Percentiles rank a stretch among this genome's conserved stretches.
These are phyloP conservation scores for Cataglyphis altisquamis DNA, from an alignment of 2,888 invertebrate species.

Conservation along the genomic window DNA sequence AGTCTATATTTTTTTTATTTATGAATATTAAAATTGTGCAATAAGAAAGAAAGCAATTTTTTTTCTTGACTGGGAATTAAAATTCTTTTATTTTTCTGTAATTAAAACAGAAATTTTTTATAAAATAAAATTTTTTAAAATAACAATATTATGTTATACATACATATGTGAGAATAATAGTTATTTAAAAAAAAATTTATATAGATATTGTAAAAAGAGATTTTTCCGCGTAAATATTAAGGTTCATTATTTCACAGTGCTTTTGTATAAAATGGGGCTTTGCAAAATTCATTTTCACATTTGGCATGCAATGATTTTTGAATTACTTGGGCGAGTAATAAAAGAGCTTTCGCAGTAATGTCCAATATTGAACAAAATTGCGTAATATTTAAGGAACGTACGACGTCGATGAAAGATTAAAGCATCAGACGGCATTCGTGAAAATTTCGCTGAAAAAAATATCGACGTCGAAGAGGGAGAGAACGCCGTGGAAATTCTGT, in stretches of 20 bases:
- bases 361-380: conserved; percentile 20
- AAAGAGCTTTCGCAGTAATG: conserved; percentile 19
- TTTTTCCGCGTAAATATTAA: neutral
- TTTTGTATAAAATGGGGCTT: neutral
- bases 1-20: neutral
- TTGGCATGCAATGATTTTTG: neutral
- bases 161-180: neutral
- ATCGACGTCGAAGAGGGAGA: neutral
- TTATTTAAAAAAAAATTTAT: neutral
- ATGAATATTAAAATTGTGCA: neutral
- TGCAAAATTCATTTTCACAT: conserved; percentile 1
- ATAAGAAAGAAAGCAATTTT: neutral
- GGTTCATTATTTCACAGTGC: neutral
- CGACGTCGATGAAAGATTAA: conserved; percentile 5
- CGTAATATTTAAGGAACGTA: conserved; percentile 21
- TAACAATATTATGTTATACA: conserved; percentile 9
- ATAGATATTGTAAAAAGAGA: neutral
- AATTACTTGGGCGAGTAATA: neutral
- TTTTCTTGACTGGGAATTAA: conserved; percentile 2
- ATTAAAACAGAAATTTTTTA: conserved; percentile 23
- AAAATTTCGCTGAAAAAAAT: conserved; percentile 34
- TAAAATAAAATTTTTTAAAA: conserved; percentile 24
- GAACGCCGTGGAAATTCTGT: conserved; percentile 38
- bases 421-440: conserved; percentile 20
- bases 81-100: conserved; percentile 11